Evolutionary conservation across 2,797 vertebrate species (phyloP), one percentile per base, ranked within the genome.

Genomic region (Calcarius lapponicus): DNA sequence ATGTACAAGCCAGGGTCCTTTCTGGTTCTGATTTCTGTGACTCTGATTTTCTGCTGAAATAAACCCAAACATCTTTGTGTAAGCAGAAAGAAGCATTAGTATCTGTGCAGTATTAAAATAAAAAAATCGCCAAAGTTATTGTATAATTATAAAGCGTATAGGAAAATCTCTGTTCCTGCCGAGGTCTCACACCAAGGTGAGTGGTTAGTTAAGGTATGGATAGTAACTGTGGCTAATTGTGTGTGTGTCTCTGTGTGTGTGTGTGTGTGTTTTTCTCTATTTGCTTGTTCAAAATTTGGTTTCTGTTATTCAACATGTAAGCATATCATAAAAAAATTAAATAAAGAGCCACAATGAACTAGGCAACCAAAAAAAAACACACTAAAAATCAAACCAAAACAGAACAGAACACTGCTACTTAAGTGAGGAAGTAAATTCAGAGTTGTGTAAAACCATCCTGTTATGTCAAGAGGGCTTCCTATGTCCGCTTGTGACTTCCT

Each of bases 301-400:
- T 80, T 82, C 22, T 42, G 3, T 25, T 85, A 34, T 83, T 62
- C 31, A 50, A 17, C 22, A 47, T 48, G 38, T 36, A 51, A 42
- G 20, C 6, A 18, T 15, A 38, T 42, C 4, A 54, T 48, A 40
- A 86, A 81, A 9, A 57, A 10, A 40, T 14, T 14, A n/a, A 64
- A 32, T 1, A 32, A 45, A 21, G 54, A 1, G 1, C 2, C 10
- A n/a, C 8, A 74, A 26, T 10, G 14, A 70, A 36, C 13, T 19
- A 40, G 11, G 9, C 10, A n/a, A 24, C 7, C 8, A 67, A 47
- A 48, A 47, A 48, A 34, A 67, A 32, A 9, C 1, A 18, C 4
- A 12, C 7, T 28, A 17, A 62, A 12, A 7, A 7, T 18, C 9
- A 66, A 67, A 17, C 9, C 32, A 57, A 10, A 29, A 17, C 11